Percentiles rank a stretch among this genome's conserved stretches.
Conservation (phyloP, 2,113 vertebrate genomes). For the Dinomys branickii region DNA sequence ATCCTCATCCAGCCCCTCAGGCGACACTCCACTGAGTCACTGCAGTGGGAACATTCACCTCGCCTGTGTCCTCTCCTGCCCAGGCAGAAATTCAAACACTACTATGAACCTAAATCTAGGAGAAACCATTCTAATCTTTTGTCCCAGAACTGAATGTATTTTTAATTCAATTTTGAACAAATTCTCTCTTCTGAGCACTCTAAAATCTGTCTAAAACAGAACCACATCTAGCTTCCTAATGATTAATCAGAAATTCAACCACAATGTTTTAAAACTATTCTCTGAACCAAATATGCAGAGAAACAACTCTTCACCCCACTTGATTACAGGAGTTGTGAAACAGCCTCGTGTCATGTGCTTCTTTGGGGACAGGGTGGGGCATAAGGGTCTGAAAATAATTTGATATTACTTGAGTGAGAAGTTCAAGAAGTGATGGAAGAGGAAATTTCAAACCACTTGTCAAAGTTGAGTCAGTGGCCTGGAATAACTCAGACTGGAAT, state of each 20-base stretch:
- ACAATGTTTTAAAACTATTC: not conserved
- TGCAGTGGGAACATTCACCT: not conserved
- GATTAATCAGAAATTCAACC: slow-evolving; percentile 34
- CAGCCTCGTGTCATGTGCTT: not conserved
- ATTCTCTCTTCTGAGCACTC: not conserved
- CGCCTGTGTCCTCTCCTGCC: not conserved
- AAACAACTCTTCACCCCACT: not conserved
- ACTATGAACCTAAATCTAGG: not conserved
- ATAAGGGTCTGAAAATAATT: not conserved
- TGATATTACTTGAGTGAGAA: slow-evolving; percentile 2
- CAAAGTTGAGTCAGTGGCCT: not conserved
- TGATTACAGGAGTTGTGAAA: slow-evolving; percentile 13
- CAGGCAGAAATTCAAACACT: slow-evolving; percentile 41
- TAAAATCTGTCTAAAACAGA: slow-evolving; percentile 30
- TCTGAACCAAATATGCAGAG: not conserved
- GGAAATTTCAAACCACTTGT: not conserved
- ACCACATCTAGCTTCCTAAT: slow-evolving; percentile 32
- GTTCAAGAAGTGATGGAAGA: not conserved
- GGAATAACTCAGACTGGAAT: slow-evolving; percentile 6
- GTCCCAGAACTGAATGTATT: not conserved
- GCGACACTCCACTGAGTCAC: not conserved
- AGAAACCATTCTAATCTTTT: not conserved
- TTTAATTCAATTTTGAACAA: slow-evolving; percentile 45
- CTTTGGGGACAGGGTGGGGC: not conserved
- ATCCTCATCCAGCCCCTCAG: slow-evolving; percentile 30